A percentile compares a stretch with the other conserved stretches of the same genome.
phyloP scores from a whole-genome alignment of 2,797 vertebrate genomes.

The Gallinago solitaria region DNA sequence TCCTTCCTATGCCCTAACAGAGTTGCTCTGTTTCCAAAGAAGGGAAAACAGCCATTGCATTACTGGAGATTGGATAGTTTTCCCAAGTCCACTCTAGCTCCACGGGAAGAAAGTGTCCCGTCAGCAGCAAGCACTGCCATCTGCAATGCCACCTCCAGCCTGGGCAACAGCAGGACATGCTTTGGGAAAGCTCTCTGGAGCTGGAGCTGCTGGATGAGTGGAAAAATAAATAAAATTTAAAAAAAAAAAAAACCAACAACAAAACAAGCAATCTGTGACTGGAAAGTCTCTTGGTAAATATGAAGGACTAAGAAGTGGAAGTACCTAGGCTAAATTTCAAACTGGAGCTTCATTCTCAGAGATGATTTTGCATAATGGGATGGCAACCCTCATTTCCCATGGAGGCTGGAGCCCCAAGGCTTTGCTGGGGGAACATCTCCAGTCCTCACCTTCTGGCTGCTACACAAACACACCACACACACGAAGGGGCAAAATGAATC shows the following conservation, averaged over 20 bases:
- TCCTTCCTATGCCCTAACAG: constrained; percentile 43
- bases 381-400: rapidly evolving
- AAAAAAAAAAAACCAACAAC: neutral
- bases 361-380: neutral
- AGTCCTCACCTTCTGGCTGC: neutral
- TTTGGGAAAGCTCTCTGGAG: neutral
- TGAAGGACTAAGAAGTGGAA: neutral
- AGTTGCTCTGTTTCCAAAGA: constrained; percentile 52
- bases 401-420: neutral
- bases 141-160: neutral
- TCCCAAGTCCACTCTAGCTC: neutral
- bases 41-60: constrained; percentile 37
- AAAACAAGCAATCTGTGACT: neutral
- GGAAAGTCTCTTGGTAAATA: neutral
- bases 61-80: neutral
- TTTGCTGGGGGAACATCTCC: neutral
- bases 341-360: neutral
- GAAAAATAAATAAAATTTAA: neutral
- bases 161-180: neutral
- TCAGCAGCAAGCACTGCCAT: neutral
- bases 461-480: neutral
- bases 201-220: neutral
- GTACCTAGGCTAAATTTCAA: neutral
- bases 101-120: neutral
- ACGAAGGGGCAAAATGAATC: neutral